A percentile compares a stretch with the other conserved stretches of the same genome.
Conservation (phyloP, 2,888 invertebrate genomes). For the Acronicta leporina region DNA sequence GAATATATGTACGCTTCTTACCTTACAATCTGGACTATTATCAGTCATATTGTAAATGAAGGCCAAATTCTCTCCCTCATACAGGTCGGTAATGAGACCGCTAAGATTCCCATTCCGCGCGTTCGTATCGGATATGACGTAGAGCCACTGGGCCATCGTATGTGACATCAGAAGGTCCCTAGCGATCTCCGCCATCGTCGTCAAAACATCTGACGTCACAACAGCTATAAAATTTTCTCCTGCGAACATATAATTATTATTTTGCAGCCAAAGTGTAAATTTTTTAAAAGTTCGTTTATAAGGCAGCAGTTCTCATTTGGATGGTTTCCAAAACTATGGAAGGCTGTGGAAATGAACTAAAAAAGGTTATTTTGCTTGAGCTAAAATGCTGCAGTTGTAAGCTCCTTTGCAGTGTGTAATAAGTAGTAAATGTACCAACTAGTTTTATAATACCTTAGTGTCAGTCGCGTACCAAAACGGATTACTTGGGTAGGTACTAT, state of each 20-base stretch:
- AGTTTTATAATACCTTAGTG: too few relatives aligned
- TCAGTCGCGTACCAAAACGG: too few relatives aligned
- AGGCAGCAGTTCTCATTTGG: constrained; percentile 21
- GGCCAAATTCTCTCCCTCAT: constrained; percentile 94
- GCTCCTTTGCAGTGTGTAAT: too few relatives aligned
- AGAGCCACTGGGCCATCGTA: constrained; percentile 94
- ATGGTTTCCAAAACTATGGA: constrained; percentile 23
- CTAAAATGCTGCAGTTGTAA: not conserved
- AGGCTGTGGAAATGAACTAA: constrained; percentile 6
- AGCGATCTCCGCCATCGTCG: constrained; percentile 91
- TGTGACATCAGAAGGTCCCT: constrained; percentile 91
- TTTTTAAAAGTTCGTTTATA: constrained; percentile 14
- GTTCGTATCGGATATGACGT: constrained; percentile 91
- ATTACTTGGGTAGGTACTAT: too few relatives aligned
- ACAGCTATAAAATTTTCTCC: constrained; percentile 90
- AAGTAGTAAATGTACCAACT: too few relatives aligned
- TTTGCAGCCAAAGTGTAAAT: not conserved
- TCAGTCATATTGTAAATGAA: constrained; percentile 92
- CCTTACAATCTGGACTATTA: constrained; percentile 86
- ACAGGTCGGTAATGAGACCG: constrained; percentile 88
- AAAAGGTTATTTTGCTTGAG: not conserved
- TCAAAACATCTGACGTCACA: constrained; percentile 89
- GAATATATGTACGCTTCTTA: constrained; percentile 62
- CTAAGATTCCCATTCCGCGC: constrained; percentile 84
- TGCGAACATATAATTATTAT: constrained; percentile 50